A percentile compares a stretch with the other conserved stretches of the same genome.
Conservation (phyloP, 2,797 vertebrate species). For the Novumbra hubbsi region DNA sequence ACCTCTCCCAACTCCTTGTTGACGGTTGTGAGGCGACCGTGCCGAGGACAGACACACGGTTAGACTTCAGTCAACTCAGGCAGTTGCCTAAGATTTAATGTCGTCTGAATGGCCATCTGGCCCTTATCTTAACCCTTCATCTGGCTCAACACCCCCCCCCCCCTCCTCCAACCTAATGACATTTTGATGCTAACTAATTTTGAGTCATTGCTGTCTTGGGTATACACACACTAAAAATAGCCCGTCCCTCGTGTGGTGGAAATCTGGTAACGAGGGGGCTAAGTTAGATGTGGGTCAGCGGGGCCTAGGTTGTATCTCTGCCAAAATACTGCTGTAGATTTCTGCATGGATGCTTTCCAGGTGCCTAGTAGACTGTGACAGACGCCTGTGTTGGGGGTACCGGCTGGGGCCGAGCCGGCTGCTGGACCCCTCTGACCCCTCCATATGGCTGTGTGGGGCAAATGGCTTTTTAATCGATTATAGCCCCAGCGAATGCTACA, state of each 20-base stretch:
- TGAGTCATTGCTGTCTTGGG: background rate
- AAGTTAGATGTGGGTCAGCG: constrained; percentile 30
- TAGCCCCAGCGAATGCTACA: constrained; percentile 52
- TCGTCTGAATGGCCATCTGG: constrained; percentile 27
- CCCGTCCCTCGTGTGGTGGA: constrained; percentile 26
- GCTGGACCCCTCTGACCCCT: constrained; percentile 30
- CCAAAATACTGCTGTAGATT: constrained; percentile 31
- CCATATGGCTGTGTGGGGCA: constrained; percentile 44
- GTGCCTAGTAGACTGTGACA: constrained; percentile 55
- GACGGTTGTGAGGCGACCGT: constrained; percentile 19
- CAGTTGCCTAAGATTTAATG: constrained; percentile 18
- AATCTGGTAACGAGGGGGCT: constrained; percentile 17
- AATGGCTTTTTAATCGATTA: constrained; percentile 70
- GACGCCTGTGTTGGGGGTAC: constrained; percentile 8
- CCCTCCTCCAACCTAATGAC: constrained; percentile 13
- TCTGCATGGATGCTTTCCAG: constrained; percentile 44
- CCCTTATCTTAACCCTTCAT: constrained; percentile 5
- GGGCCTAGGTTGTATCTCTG: constrained; percentile 38
- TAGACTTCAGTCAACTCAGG: constrained; percentile 8
- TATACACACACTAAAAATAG: background rate
- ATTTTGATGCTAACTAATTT: background rate
- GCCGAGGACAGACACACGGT: constrained; percentile 10
- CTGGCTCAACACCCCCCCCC: background rate
- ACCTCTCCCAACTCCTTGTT: constrained; percentile 30
- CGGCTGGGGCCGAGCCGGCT: background rate